phyloP scores from a whole-genome alignment of 1,140 invertebrate species.

The Hydropsyche tenuis region DNA sequence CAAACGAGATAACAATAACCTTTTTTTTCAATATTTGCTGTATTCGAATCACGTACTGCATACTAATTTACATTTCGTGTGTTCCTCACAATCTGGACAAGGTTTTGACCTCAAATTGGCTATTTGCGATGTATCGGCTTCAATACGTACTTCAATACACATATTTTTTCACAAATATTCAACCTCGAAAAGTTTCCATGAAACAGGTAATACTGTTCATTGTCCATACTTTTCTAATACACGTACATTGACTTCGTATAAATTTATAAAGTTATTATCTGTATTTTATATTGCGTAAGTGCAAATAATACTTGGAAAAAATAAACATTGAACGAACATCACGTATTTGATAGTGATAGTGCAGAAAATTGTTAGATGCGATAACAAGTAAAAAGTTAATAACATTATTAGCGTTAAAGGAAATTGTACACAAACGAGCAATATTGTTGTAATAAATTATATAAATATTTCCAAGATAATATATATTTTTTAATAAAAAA shows the following conservation, averaged over 20 bases:
- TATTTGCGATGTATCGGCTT: background rate
- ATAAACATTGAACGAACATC: background rate
- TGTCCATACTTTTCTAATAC: too few species aligned
- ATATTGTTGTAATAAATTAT: background rate
- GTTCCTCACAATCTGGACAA: background rate
- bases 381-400: conserved; percentile 10
- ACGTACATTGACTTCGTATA: too few species aligned
- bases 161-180: background rate
- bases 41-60: too few species aligned
- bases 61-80: too few species aligned
- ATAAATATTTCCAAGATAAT: background rate
- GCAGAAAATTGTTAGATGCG: background rate
- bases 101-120: conserved; percentile 17
- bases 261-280: too few species aligned
- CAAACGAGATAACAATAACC: too few species aligned
- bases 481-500: too few species aligned
- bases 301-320: too few species aligned
- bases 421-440: background rate
- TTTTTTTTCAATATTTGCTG: too few species aligned
- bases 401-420: background rate
- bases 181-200: background rate
- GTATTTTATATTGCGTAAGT: too few species aligned
- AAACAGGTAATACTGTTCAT: too few species aligned
- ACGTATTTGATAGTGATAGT: conserved; percentile 5
- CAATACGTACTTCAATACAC: background rate